A percentile compares a stretch with the other conserved stretches of the same genome.
These are phyloP conservation scores for Epinephelus awoara DNA, from an alignment of 2,797 vertebrate genomes.

Conservation along the genomic window DNA sequence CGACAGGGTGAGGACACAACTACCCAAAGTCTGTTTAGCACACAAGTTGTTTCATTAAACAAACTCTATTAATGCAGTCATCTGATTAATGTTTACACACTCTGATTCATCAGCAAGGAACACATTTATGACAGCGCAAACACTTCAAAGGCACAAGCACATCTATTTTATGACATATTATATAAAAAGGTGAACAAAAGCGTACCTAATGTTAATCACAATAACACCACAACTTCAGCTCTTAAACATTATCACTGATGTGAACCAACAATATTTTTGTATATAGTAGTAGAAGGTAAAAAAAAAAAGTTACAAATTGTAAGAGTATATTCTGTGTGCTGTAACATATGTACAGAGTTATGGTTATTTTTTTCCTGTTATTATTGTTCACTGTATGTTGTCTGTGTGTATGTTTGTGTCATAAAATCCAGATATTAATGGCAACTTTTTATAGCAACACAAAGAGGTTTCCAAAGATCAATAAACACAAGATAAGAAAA, in stretches of 20 bases:
- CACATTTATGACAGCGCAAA: background rate
- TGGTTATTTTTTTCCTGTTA: background rate
- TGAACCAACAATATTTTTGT: background rate
- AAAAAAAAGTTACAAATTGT: background rate
- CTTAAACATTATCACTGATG: background rate
- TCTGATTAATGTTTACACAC: background rate
- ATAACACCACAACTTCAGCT: background rate
- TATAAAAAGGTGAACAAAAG: background rate
- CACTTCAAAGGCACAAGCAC: background rate
- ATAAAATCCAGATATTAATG: background rate
- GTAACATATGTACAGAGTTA: background rate
- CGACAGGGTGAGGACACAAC: background rate
- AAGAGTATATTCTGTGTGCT: background rate
- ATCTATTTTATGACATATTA: background rate
- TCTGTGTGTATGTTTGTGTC: background rate
- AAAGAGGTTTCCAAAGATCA: background rate
- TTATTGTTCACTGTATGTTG: background rate
- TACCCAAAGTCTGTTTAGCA: slow-evolving; percentile 28
- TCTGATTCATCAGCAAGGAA: background rate
- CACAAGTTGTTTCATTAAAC: background rate
- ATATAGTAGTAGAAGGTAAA: background rate
- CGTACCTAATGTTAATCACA: too few relatives aligned
- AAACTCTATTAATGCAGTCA: background rate
- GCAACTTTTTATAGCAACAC: background rate
- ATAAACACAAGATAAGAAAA: background rate